Base-by-base conservation (phyloP, 1,140 invertebrate species). In the Drosophila carrolli region DNA sequence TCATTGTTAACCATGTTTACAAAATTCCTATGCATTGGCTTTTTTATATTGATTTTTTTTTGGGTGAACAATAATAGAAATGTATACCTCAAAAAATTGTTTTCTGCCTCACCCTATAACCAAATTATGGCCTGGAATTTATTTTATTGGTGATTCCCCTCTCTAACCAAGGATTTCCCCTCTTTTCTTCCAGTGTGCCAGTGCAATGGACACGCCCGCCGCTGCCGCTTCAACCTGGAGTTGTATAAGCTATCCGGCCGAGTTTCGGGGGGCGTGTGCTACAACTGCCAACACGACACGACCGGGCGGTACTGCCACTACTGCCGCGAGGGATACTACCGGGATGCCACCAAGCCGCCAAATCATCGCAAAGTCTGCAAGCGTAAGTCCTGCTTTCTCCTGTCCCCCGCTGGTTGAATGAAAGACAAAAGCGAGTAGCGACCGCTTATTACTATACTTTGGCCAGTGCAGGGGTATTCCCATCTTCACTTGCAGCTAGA, bases 171-270 rank as follows among this genome's bases (percentile, higher is more conserved):
- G 8, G 5, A 3, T 32, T n/a, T 16, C n/a, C 1, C 14, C 11
- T 11, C 16, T 0, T 53, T 40, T 16, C 72, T 92, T 96, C 65
- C 95, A 98, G 98, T 96, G 57, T 99, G 98, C 93, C 97, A 98
- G 93, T 99, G 98, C 93, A 98, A 99, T 93, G 94, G 96, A 56
- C 98, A 99, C 93, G 97, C 97, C 13, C 94, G 97, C 72, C 95
- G 96, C 91, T 99, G 98, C 92, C 95, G 97, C 61, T 99, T 99
- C 94, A 98, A 98, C 93, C 97, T 98, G 96, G 98, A 99, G 91
- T 93, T 99, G 78, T 99, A 97, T 94, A 97, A 97, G 93, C 93
- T 98, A 78, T 98, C 97, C 48, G 97, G 97, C 0, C 94, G 96
- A 57, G 96, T 96, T 54, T 97, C 96, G 81, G 98, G 98, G 61